Conservation (phyloP, 1,140 invertebrate species). For the Drosophila sp. region DNA sequence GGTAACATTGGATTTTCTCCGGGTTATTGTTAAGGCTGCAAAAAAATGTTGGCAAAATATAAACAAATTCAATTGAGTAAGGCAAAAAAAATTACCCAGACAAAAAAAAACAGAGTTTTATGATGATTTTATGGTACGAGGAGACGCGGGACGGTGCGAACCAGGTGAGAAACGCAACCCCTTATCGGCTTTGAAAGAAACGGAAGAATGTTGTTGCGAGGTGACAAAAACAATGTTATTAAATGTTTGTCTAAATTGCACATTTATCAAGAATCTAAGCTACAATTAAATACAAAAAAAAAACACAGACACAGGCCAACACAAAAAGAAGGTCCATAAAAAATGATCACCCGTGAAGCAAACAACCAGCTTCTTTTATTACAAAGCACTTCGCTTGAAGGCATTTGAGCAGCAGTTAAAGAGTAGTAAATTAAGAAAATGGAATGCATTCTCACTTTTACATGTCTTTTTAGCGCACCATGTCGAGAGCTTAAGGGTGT, state of each 20-base stretch:
- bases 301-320: background rate
- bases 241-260: slow-evolving; percentile 6
- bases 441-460: too few species aligned
- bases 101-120: background rate
- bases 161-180: background rate
- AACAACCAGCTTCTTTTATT: too few species aligned
- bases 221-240: background rate
- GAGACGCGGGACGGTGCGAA: too few species aligned
- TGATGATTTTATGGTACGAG: background rate
- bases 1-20: slow-evolving; percentile 42
- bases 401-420: too few species aligned
- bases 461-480: too few species aligned
- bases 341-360: too few species aligned
- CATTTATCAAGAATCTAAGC: slow-evolving; percentile 3
- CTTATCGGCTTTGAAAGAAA: background rate
- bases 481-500: too few species aligned
- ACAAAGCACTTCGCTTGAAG: too few species aligned
- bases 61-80: slow-evolving; percentile 18
- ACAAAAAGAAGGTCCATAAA: background rate
- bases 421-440: too few species aligned
- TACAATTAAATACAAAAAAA: background rate
- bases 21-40: slow-evolving; percentile 25
- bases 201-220: background rate
- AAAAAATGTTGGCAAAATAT: slow-evolving; percentile 22
- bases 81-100: background rate